Base-by-base conservation (phyloP, 2,888 invertebrate genomes). In the Pheosia tremula region DNA sequence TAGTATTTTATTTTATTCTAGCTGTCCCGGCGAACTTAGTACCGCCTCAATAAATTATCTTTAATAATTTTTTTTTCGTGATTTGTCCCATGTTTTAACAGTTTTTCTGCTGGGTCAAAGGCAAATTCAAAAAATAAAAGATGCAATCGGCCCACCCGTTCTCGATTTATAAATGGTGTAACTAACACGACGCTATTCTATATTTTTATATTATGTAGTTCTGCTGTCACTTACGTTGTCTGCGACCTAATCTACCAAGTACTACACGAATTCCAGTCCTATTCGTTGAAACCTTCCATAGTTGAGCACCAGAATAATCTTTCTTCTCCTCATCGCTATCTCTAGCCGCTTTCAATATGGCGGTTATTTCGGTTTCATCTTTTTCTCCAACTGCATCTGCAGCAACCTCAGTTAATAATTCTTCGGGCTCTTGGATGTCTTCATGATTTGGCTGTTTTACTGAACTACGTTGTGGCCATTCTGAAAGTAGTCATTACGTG, bases 301-400 rank as follows among this genome's bases (percentile, higher is more conserved):
- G 86, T 88, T 97, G 97, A 24, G 96, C 96, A 3, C 97, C 97
- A 57, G 95, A 94, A 83, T 97, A 97, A 58, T 95, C 95, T 54
- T 96, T 93, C 77, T 80, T 91, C 13, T 78, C 81, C 56, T 78
- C 77, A 60, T 74, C 67, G 9, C 62, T 63, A 39, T 75, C 68
- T 74, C 80, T 83, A 10, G 74, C 62, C 39, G 69, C 56, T 73
- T 71, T 68, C n/a, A 73, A 64, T 41, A 66, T 63, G n/a, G n/a
- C 39, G n/a, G 39, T 39, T 39, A 38, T 41, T 55, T 55, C 55
- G 7, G 55, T n/a, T 6, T 55, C 13, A 13, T 55, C 39, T 5
- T 39, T 55, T 38, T 41, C 39, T 60, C 64, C 58, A 50, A 73
- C 64, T 59, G 75, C 72, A 54, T 64, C 68, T 56, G 68, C 57